Base-by-base conservation (phyloP, 2,888 invertebrate species). In the Drosophila pseudotalamancana region DNA sequence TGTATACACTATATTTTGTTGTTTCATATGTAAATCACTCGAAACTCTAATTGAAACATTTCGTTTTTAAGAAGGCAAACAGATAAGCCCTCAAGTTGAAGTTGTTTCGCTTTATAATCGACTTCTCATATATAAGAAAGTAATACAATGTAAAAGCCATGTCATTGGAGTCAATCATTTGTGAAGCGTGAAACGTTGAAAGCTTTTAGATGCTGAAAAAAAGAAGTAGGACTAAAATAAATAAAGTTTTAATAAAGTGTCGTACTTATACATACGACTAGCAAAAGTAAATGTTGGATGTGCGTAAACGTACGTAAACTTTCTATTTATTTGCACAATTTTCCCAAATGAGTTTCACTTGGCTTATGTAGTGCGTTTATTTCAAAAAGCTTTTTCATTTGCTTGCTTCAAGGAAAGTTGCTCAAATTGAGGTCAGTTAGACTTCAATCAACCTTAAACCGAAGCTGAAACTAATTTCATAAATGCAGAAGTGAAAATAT, bases 341-440 rank as follows among this genome's bases (percentile, higher is more conserved):
- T 56, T 50, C 6, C 29, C 32, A 72, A 62, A 59, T 59, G 48
- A 63, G 35, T 59, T 72, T 54, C 14, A 9, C 25, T 37, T 9
- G 35, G 55, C 18, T 32, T 35, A 37, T 42, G 34, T 34, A 56
- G 60, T 32, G 31, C 25, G 53, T 66, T 55, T 56, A 71, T 46
- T 51, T 51, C 19, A 11, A 40, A 66, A 61, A 53, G 39, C 61
- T 49, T 40, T 71, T 65, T 49, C 66, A 72, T 62, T 67, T 62
- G n/a, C 35, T 23, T 16, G 46, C 37, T 57, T 19, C 16, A 12
- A 18, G 34, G 14, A 25, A 46, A 59, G 39, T 27, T 37, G 16
- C 4, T 21, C 4, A 21, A 49, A 59, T 68, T 61, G 45, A 54
- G 69, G 63, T 54, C 56, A 57, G 37, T 34, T 11, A 11, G 27